These are phyloP conservation scores for Cynocephalus volans DNA, from an alignment of 2,113 vertebrate genomes.

Conservation along the genomic window DNA sequence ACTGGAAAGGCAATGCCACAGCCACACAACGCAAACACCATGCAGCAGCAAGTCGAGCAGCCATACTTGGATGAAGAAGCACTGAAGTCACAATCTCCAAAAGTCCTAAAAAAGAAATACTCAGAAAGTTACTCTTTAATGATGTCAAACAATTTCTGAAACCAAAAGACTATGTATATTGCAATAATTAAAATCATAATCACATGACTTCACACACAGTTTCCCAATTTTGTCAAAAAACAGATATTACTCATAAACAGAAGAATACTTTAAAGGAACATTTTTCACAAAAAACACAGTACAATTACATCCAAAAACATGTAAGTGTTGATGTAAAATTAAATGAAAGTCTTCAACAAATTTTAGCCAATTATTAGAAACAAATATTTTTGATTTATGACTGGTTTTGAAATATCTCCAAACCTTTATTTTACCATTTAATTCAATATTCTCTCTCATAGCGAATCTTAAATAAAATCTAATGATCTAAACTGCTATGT, in stretches of 20 bases:
- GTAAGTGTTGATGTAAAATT: constrained; percentile 20
- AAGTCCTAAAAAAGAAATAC: constrained; percentile 90
- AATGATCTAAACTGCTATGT: not conserved
- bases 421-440: constrained; percentile 55
- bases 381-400: not conserved
- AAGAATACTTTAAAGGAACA: not conserved
- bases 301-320: constrained; percentile 35
- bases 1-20: constrained; percentile 96
- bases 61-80: constrained; percentile 98
- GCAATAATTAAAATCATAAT: constrained; percentile 49
- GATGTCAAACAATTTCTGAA: not conserved
- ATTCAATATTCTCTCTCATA: constrained; percentile 27
- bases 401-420: not conserved
- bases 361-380: constrained; percentile 39
- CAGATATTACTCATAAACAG: not conserved
- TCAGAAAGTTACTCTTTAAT: constrained; percentile 32
- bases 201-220: not conserved
- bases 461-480: constrained; percentile 56
- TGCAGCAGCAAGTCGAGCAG: constrained; percentile 96
- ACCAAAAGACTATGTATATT: not conserved
- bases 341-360: constrained; percentile 31
- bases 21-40: constrained; percentile 98
- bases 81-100: constrained; percentile 98
- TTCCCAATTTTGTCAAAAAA: constrained; percentile 53
- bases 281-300: not conserved